Base-by-base conservation (phyloP, 1,140 invertebrate genomes). In the Alviniconcha marisindica region DNA sequence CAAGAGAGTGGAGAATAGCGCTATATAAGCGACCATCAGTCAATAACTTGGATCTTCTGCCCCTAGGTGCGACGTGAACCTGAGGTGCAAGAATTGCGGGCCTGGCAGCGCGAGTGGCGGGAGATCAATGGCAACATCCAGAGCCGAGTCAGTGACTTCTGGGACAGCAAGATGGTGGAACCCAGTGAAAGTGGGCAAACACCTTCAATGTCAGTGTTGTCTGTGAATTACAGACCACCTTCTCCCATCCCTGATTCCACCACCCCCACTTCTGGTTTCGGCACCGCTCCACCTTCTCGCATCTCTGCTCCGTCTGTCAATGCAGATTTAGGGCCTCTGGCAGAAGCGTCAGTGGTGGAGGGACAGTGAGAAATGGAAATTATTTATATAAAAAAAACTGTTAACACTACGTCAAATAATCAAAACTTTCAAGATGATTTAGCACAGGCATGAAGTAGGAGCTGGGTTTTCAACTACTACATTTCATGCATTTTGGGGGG, bases 61-160 rank as follows among this genome's bases (percentile, higher is more conserved):
- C 69, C 63, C 21, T 54, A 93, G 91, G 90, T 92, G 24, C 86
- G 93, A 42, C 77, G 87, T 54, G 87, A 90, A 33, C 85, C 90
- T 38, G 92, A 93, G 73, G 88, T 93, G 15, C 92, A 93, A 83
- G 93, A 93, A 85, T 82, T 93, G 36, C 83, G 92, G 60, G 85
- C 87, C 33, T 93, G 93, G 93, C 93, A 93, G 84, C 85, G 87
- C 77, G 92, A 93, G 78, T 93, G 93, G 89, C 81, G 89, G 42
- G 90, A 92, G 87, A 90, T 91, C 84, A 92, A 91, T 80, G 79
- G 81, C 66, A 90, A 91, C 33, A 91, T 93, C 21, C 77, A 90
- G 12, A 84, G 85, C 24, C 83, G 87, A 63, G 92, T 93, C 54
- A 90, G 86, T 77, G 89, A 91, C 74, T 93, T 93, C 86, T 93